Conservation (phyloP, 2,797 vertebrate genomes). For the Manis pentadactyla region DNA sequence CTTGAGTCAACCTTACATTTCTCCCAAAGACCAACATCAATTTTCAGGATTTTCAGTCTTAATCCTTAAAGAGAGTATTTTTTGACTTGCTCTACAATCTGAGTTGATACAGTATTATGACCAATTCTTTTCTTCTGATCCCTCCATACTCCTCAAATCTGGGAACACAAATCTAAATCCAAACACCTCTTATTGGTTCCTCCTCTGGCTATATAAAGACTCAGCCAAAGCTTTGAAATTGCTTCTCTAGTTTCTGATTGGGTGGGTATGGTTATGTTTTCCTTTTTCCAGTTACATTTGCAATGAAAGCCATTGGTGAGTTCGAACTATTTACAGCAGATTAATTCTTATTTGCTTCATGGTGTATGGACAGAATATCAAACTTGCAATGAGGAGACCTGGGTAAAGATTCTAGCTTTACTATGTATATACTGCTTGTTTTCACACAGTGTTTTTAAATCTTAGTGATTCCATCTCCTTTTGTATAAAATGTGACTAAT, state of each 20-base stretch:
- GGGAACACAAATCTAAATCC: not conserved
- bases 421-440: not conserved
- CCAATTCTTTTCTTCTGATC: not conserved
- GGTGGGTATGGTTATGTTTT: not conserved
- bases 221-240: not conserved
- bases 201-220: not conserved
- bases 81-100: not conserved
- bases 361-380: not conserved
- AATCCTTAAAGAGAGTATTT: not conserved
- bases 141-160: not conserved
- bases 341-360: slow-evolving; percentile 25
- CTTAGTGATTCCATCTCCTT: not conserved
- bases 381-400: not conserved
- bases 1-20: not conserved
- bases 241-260: not conserved
- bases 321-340: not conserved
- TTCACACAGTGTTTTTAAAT: slow-evolving; percentile 30
- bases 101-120: not conserved
- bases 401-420: not conserved
- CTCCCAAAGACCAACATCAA: not conserved
- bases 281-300: not conserved
- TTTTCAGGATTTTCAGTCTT: slow-evolving; percentile 5
- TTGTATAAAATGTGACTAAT: not conserved
- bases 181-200: not conserved
- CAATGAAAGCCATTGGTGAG: not conserved